A percentile compares a stretch with the other conserved stretches of the same genome.
Evolutionary conservation across 1,140 invertebrate species (phyloP).

Genomic region (Acromyrmex heyeri): DNA sequence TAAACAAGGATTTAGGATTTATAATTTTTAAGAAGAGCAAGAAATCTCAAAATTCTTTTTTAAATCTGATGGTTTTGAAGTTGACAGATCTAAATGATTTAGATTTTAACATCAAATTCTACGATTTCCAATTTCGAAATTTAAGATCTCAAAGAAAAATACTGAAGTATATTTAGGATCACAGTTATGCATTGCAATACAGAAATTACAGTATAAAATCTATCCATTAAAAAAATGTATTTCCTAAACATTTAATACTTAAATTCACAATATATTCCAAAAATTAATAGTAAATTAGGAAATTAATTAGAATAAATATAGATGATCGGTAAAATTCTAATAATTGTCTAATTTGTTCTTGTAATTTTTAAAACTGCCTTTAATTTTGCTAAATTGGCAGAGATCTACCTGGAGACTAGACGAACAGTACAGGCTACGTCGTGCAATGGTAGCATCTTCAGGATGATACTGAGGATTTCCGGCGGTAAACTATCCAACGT

Average conservation of each 20-base stretch:
- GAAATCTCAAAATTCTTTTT: background rate
- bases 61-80: background rate
- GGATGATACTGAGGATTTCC: slow-evolving; percentile 83
- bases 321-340: background rate
- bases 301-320: too few relatives aligned
- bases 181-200: background rate
- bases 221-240: background rate
- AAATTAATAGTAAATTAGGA: too few relatives aligned
- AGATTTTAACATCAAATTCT: background rate
- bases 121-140: background rate
- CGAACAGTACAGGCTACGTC: slow-evolving; percentile 80
- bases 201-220: background rate
- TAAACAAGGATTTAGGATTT: background rate
- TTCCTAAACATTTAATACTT: background rate
- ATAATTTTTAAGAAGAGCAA: background rate
- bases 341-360: background rate
- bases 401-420: slow-evolving; percentile 82
- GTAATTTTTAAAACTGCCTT: background rate
- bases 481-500: slow-evolving; percentile 81
- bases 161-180: background rate
- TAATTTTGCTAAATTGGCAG: background rate
- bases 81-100: background rate
- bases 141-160: background rate
- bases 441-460: slow-evolving; percentile 79
- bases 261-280: background rate